A percentile compares a stretch with the other conserved stretches of the same genome.
Evolutionary conservation across 1,140 invertebrate species (phyloP).

Genomic region (Oncopeltus fasciatus): DNA sequence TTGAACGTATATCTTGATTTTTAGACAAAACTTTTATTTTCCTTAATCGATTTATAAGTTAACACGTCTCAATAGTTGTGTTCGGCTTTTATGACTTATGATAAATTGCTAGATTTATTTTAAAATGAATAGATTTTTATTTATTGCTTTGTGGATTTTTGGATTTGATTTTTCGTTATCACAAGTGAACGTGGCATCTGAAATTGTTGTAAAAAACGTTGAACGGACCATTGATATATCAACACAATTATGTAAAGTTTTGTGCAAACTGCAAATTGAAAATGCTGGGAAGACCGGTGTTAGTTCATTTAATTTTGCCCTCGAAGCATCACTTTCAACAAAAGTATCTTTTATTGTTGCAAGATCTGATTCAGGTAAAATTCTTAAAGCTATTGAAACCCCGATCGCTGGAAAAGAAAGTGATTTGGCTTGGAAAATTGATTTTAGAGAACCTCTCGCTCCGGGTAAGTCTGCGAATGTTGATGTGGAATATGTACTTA

Average conservation of each 20-base stretch:
- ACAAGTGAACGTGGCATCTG: constrained; percentile 19
- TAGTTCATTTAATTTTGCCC: constrained; percentile 51
- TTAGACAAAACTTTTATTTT: no score
- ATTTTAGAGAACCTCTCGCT: constrained; percentile 43
- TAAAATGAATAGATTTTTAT: not conserved
- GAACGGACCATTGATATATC: constrained; percentile 74
- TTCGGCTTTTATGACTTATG: no score
- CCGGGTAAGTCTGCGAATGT: constrained; percentile 41
- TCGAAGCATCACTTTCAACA: constrained; percentile 45
- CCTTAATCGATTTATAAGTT: no score
- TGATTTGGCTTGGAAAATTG: constrained; percentile 38
- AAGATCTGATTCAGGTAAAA: constrained; percentile 40
- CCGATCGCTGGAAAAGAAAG: constrained; percentile 31
- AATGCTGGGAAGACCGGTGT: constrained; percentile 58
- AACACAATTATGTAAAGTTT: constrained; percentile 75
- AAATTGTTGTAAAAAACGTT: constrained; percentile 62
- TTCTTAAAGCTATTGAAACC: constrained; percentile 41
- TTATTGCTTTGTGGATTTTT: not conserved
- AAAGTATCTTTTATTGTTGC: constrained; percentile 61
- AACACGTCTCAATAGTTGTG: no score
- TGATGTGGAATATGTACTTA: constrained; percentile 60
- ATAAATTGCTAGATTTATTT: no score
- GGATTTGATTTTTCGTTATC: not conserved
- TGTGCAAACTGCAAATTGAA: constrained; percentile 62
- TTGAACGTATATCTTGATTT: no score